Conservation (phyloP, 2,888 invertebrate genomes). For the Auanema sp. region DNA sequence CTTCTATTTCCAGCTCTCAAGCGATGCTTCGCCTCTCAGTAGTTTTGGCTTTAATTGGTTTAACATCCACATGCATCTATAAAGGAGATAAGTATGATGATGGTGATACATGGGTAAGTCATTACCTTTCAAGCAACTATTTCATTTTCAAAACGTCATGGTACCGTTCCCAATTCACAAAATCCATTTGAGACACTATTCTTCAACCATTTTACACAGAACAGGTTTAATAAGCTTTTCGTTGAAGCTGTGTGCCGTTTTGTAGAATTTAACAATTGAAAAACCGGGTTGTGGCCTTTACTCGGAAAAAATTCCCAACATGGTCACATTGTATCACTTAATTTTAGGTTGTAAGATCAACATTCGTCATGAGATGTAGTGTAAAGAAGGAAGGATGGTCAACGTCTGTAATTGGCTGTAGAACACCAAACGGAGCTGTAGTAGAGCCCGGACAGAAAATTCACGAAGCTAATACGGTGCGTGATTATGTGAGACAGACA, state of each 20-base stretch:
- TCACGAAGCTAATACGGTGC: slow-evolving; percentile 39
- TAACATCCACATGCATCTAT: slow-evolving; percentile 25
- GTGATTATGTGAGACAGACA: not conserved
- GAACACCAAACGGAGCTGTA: slow-evolving; percentile 34
- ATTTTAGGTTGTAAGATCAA: slow-evolving; percentile 42
- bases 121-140: not conserved
- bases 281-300: too few species aligned
- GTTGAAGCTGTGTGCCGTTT: too few species aligned
- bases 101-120: slow-evolving; percentile 46
- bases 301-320: too few species aligned
- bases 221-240: too few species aligned
- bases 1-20: too few species aligned
- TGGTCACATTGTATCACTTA: too few species aligned
- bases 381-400: slow-evolving; percentile 41
- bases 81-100: slow-evolving; percentile 38
- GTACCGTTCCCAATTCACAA: too few species aligned
- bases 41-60: slow-evolving; percentile 8
- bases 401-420: slow-evolving; percentile 41
- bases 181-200: too few species aligned
- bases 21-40: too few species aligned
- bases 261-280: too few species aligned
- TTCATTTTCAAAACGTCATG: too few species aligned
- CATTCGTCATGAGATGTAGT: slow-evolving; percentile 43
- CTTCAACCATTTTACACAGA: too few species aligned
- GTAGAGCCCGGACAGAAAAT: slow-evolving; percentile 43